A percentile compares a stretch with the other conserved stretches of the same genome.
Evolutionary conservation across 2,888 invertebrate species (phyloP).

Genomic region (Drosophila multiciliata): DNA sequence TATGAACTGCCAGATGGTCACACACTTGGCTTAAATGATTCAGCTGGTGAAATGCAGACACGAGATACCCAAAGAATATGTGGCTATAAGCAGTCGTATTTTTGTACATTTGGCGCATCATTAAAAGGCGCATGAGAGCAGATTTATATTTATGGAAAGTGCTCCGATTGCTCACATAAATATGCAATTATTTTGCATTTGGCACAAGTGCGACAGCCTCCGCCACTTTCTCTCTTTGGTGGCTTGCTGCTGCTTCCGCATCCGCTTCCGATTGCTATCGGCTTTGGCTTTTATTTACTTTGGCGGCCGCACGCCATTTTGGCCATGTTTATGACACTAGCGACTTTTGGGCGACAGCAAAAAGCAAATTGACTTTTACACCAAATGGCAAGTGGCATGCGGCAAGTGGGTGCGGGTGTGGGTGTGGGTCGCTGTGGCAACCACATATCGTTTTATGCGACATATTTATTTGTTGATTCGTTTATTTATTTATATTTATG

Average conservation of each 20-base stretch:
- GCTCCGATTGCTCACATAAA: conserved; percentile 59
- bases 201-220: conserved; percentile 12
- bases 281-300: conserved; percentile 62
- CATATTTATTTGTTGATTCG: conserved; percentile 73
- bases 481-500: conserved; percentile 65
- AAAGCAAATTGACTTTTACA: conserved; percentile 72
- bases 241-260: not conserved
- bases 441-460: conserved; percentile 53
- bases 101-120: conserved; percentile 57
- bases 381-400: not conserved
- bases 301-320: conserved; percentile 53
- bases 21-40: conserved; percentile 42
- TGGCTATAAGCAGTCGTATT: conserved; percentile 21
- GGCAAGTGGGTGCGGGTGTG: not conserved
- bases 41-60: conserved; percentile 23
- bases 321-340: conserved; percentile 73
- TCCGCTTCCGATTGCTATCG: conserved; percentile 4
- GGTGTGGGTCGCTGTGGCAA: conserved; percentile 1
- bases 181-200: conserved; percentile 80
- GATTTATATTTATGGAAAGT: conserved; percentile 48
- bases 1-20: not conserved
- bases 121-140: conserved; percentile 51
- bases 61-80: not conserved
- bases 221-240: not conserved
- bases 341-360: conserved; percentile 66